phyloP scores from a whole-genome alignment of 2,888 invertebrate species.

The Luperina testacea region DNA sequence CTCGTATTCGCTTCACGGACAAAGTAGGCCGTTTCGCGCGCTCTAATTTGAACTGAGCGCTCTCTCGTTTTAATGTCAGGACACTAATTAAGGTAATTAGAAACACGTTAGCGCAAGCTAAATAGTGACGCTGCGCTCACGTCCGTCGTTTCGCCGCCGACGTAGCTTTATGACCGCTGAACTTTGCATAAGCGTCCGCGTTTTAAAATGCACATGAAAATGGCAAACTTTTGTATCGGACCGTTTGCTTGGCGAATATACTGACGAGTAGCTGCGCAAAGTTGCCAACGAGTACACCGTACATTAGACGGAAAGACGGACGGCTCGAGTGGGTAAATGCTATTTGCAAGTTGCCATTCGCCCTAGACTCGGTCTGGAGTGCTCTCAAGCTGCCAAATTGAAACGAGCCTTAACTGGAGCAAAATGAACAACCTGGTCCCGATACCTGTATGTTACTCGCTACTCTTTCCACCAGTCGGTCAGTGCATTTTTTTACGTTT shows the following conservation, averaged over 20 bases:
- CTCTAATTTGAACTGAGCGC: conserved; percentile 85
- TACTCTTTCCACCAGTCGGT: conserved; percentile 60
- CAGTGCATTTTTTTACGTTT: conserved; percentile 69
- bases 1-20: conserved; percentile 84
- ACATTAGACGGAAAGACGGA: conserved; percentile 77
- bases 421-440: conserved; percentile 78
- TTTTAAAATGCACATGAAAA: conserved; percentile 55
- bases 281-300: conserved; percentile 78
- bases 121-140: conserved; percentile 71
- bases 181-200: conserved; percentile 40
- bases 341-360: conserved; percentile 84
- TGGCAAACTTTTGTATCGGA: conserved; percentile 57
- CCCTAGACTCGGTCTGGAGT: conserved; percentile 76
- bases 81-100: conserved; percentile 87
- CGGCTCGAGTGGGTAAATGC: conserved; percentile 80
- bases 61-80: conserved; percentile 82
- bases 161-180: conserved; percentile 52
- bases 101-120: conserved; percentile 80
- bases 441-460: conserved; percentile 75
- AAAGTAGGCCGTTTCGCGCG: conserved; percentile 84
- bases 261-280: conserved; percentile 65
- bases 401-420: conserved; percentile 80
- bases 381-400: conserved; percentile 85
- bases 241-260: conserved; percentile 69
- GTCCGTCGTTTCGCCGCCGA: conserved; percentile 62